Conservation (phyloP, 92 coral and sea anemone species). For the Desmophyllum pertusum region DNA sequence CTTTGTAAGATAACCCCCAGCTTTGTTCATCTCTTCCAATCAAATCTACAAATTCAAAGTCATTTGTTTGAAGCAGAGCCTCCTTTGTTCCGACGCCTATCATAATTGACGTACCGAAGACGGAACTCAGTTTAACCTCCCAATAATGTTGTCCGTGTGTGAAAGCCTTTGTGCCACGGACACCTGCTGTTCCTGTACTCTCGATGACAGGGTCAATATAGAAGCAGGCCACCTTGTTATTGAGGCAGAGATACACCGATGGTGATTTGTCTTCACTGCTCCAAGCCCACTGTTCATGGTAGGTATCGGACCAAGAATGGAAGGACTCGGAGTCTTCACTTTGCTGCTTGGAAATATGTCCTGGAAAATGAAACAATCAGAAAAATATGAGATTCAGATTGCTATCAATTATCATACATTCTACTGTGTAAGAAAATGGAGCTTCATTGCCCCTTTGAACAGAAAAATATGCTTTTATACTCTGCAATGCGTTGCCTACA, state of each 20-base stretch:
- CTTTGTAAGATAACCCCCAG: slow-evolving; percentile 97
- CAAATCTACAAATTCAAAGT: slow-evolving; percentile 83
- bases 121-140: slow-evolving; percentile 91
- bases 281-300: slow-evolving; percentile 81
- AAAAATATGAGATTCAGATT: neutral
- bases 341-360: slow-evolving; percentile 27
- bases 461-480: no score
- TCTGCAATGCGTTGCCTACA: no score
- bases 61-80: slow-evolving; percentile 74
- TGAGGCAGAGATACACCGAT: slow-evolving; percentile 69
- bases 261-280: slow-evolving; percentile 74
- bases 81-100: slow-evolving; percentile 87
- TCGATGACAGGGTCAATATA: slow-evolving; percentile 82
- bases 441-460: no score
- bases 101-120: slow-evolving; percentile 93
- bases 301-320: slow-evolving; percentile 69
- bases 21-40: slow-evolving; percentile 90
- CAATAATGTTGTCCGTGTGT: slow-evolving; percentile 95
- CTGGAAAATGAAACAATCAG: slow-evolving; percentile 8
- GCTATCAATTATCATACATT: no score
- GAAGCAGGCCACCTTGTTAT: slow-evolving; percentile 80
- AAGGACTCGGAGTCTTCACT: slow-evolving; percentile 30
- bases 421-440: no score
- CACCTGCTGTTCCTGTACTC: slow-evolving; percentile 97
- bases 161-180: slow-evolving; percentile 89